These are phyloP conservation scores for Phaenicophaeus curvirostris DNA, from an alignment of 2,797 vertebrate species.

Conservation along the genomic window DNA sequence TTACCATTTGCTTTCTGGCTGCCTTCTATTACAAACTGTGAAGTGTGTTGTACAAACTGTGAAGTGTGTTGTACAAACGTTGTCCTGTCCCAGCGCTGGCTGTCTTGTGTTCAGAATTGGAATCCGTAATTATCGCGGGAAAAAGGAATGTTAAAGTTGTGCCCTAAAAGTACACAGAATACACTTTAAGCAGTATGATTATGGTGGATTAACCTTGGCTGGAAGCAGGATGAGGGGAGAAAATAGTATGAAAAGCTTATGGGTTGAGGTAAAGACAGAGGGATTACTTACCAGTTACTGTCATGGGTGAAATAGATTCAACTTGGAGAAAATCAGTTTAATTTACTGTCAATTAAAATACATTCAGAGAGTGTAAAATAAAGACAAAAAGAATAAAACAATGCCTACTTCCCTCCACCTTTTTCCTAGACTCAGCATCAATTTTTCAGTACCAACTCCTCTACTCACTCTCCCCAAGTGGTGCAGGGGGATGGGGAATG, in stretches of 20 bases:
- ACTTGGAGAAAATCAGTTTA: not conserved
- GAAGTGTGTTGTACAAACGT: not conserved
- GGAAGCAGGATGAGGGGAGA: not conserved
- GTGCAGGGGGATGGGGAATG: not conserved
- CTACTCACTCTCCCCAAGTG: too few relatives aligned
- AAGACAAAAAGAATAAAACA: not conserved
- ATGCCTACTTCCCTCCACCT: fast-evolving
- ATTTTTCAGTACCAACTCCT: too few relatives aligned
- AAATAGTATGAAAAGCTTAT: not conserved
- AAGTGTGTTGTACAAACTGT: not conserved
- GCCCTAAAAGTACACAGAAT: not conserved
- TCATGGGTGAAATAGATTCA: not conserved
- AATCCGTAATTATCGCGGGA: not conserved
- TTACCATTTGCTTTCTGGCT: not conserved
- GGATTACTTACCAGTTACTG: not conserved
- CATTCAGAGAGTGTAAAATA: not conserved
- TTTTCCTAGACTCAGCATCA: not conserved
- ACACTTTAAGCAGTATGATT: not conserved
- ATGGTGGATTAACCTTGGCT: not conserved
- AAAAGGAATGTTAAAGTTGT: not conserved
- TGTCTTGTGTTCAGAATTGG: not conserved
- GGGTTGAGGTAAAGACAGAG: too few relatives aligned
- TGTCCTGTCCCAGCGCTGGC: not conserved
- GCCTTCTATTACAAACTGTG: not conserved
- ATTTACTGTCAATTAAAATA: not conserved